Conservation (phyloP, 2,113 vertebrate species). For the Laticauda colubrina region DNA sequence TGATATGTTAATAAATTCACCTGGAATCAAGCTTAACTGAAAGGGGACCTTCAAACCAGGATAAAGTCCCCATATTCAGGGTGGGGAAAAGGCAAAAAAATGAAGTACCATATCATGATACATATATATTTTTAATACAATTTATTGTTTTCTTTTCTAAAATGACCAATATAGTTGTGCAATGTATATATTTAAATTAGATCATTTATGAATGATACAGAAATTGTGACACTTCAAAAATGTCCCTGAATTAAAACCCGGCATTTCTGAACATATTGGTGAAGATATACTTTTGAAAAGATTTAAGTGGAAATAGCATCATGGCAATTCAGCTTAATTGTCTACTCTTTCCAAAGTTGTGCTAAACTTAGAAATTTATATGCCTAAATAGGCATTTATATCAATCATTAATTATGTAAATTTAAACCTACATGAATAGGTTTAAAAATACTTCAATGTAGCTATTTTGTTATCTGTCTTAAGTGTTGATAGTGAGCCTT, state of each 20-base stretch:
- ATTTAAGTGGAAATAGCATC: background rate
- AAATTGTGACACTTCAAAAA: background rate
- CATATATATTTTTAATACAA: background rate
- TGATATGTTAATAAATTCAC: background rate
- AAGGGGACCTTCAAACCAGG: background rate
- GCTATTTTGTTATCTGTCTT: background rate
- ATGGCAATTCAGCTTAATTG: background rate
- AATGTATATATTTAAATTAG: background rate
- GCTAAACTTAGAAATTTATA: background rate
- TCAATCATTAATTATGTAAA: background rate
- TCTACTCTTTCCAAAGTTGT: background rate
- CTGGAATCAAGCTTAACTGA: background rate
- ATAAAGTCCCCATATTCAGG: background rate
- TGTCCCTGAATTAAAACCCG: background rate
- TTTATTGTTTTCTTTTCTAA: background rate
- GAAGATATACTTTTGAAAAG: background rate
- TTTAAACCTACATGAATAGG: background rate
- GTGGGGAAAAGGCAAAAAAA: background rate
- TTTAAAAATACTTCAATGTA: background rate
- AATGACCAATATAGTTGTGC: background rate
- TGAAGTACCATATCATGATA: background rate
- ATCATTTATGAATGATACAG: background rate
- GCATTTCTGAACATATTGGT: background rate
- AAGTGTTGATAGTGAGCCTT: background rate
- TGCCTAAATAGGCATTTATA: background rate